phyloP scores from a whole-genome alignment of 2,888 invertebrate genomes.

The Rugalucina vietnamica region DNA sequence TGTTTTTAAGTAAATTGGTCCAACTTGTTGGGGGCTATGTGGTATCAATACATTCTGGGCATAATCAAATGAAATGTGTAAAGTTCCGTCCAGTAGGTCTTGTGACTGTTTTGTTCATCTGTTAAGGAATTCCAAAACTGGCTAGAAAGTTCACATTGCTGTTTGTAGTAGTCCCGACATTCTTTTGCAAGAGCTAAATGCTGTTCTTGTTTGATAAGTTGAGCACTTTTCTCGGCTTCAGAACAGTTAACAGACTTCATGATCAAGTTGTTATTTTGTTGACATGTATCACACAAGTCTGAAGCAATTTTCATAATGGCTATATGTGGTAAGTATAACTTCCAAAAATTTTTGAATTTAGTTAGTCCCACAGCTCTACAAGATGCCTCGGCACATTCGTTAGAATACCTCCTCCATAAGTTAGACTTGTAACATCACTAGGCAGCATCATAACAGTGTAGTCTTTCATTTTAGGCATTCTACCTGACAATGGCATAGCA shows the following conservation, averaged over 20 bases:
- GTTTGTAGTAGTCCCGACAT: background rate
- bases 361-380: background rate
- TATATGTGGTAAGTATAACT: background rate
- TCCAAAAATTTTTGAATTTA: background rate
- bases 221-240: background rate
- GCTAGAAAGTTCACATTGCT: background rate
- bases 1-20: background rate
- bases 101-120: background rate
- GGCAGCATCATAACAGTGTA: background rate
- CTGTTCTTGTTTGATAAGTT: background rate
- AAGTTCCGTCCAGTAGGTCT: background rate
- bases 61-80: background rate
- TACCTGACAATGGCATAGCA: background rate
- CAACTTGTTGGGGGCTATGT: background rate
- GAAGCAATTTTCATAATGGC: background rate
- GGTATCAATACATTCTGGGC: background rate
- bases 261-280: background rate
- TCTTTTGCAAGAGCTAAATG: background rate
- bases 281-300: background rate
- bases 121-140: background rate
- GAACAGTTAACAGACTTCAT: background rate
- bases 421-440: background rate
- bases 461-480: background rate
- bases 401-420: background rate
- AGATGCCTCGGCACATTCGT: background rate